A percentile compares a stretch with the other conserved stretches of the same genome.
phyloP scores from a whole-genome alignment of 2,797 vertebrate species.

The Anableps anableps region DNA sequence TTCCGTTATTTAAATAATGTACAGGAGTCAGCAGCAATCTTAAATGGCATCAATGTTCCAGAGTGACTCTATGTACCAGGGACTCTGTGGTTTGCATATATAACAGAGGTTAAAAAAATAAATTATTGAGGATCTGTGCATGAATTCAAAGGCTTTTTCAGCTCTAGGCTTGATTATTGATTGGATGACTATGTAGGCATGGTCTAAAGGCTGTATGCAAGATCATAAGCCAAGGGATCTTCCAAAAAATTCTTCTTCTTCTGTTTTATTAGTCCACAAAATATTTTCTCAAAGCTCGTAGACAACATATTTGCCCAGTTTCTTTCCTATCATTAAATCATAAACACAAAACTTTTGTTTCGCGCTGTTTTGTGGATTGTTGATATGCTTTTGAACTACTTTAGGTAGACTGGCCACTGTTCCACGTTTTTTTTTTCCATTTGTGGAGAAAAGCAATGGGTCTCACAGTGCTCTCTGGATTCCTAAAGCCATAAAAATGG shows the following conservation, averaged over 20 bases:
- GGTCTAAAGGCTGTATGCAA: constrained; percentile 12
- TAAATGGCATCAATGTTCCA: neutral
- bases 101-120: constrained; percentile 7
- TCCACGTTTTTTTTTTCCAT: neutral
- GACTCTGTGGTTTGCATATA: constrained; percentile 2
- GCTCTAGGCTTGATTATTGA: constrained; percentile 18
- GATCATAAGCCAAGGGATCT: constrained; percentile 28
- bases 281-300: neutral
- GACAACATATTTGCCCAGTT: neutral
- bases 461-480: neutral
- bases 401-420: neutral
- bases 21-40: neutral
- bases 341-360: neutral
- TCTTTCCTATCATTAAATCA: neutral
- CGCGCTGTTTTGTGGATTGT: neutral
- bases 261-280: neutral
- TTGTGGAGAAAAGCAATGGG: neutral
- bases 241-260: neutral
- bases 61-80: no score
- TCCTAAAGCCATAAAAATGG: neutral
- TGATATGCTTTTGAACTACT: neutral
- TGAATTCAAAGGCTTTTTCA: constrained; percentile 5
- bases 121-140: neutral
- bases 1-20: neutral
- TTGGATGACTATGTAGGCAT: constrained; percentile 1